Base-by-base conservation (phyloP, 1,140 invertebrate genomes). In the Tachypleus tridentatus region DNA sequence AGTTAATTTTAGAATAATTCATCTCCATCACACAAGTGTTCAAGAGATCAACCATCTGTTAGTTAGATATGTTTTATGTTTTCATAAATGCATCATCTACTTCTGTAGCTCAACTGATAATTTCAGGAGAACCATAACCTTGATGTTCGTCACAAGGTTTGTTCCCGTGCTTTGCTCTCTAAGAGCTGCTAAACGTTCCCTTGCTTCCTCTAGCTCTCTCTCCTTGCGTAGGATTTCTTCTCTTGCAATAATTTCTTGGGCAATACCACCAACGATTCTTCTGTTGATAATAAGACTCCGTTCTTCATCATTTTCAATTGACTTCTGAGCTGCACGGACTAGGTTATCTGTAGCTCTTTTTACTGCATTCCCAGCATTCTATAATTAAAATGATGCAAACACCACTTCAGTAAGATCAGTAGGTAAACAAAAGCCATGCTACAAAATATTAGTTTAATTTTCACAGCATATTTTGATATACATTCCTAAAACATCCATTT, bases 261-360 rank as follows among this genome's bases (percentile, higher is more conserved):
- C 90, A 72, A 94, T 92, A 47, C 70, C 73, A 5, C 66, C 69
- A 4, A 73, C 71, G 86, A 96, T 93, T 59, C 88, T 80, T 57
- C 87, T 85, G 74, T 96, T 93, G 47, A 98, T 82, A 57, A 96
- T 86, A 4, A 98, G 79, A 56, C 85, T 88, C 48, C 89, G 80
- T 72, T 97, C 94, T 71, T 96, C 91, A 51, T 87, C 72, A 47
- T 78, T 85, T 58, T 89, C 88, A 61, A 97, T 91, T 3, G 91
- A 89, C 75, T 97, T 90, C 71, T 96, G 87, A 0, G 96, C 96
- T 0, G 95, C 92, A 50, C 85, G 81, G 8, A 99, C 97, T 67
- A 99, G 78, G 78, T 96, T 96, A 76, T 99, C 96, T 0, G 97
- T 98, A 3, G 97, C 97, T 69, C 91, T 83, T 79, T 98, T 98